Evolutionary conservation across 2,888 invertebrate genomes (phyloP).

Genomic region (Tachina grossa): DNA sequence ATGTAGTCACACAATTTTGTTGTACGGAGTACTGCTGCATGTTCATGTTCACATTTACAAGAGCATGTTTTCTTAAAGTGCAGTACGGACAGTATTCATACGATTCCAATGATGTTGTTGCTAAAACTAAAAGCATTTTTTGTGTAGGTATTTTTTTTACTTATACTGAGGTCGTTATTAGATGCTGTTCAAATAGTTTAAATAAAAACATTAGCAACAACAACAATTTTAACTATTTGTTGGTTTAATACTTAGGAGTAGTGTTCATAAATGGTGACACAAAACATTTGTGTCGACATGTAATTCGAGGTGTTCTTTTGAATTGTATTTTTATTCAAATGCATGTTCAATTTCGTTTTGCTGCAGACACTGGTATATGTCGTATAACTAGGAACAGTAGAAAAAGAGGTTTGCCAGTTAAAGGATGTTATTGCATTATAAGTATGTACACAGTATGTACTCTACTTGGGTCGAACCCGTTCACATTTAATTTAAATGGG

Average conservation of each 20-base stretch:
- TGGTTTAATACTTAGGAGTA: conserved; percentile 58
- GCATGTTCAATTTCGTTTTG: conserved; percentile 57
- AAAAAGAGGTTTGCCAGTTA: conserved; percentile 4
- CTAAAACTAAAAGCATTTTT: conserved; percentile 32
- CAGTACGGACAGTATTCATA: conserved; percentile 24
- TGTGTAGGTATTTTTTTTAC: background rate
- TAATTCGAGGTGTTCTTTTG: conserved; percentile 72
- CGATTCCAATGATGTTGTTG: conserved; percentile 54
- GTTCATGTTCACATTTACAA: conserved; percentile 68
- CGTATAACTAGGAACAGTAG: background rate
- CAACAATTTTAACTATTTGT: conserved; percentile 62
- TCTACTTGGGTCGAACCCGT: background rate
- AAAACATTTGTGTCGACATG: conserved; percentile 73
- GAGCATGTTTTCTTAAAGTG: conserved; percentile 53
- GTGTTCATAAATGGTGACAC: conserved; percentile 74
- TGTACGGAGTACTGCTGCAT: conserved; percentile 53
- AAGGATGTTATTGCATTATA: background rate
- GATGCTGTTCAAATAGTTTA: conserved; percentile 52
- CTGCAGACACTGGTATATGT: conserved; percentile 21
- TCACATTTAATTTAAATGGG: too few species aligned
- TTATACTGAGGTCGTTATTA: conserved; percentile 52
- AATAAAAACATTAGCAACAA: conserved; percentile 34
- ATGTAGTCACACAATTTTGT: conserved; percentile 52
- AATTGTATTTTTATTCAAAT: conserved; percentile 60
- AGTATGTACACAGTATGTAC: too few species aligned